A percentile compares a stretch with the other conserved stretches of the same genome.
Conservation (phyloP, 2,113 vertebrate genomes). For the Pluvianellus socialis region DNA sequence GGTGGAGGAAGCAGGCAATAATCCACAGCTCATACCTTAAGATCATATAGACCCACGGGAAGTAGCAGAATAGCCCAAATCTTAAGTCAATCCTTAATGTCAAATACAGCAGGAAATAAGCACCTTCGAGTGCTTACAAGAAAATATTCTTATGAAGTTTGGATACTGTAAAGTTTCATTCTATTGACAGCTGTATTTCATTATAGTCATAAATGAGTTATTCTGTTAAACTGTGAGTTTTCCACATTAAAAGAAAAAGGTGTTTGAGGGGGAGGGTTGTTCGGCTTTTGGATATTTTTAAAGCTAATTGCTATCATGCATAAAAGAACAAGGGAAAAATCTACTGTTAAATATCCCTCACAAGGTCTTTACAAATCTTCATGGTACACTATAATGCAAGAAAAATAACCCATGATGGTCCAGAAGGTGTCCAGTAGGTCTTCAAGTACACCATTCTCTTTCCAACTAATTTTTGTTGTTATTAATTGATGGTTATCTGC, state of each 20-base stretch:
- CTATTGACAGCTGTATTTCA: neutral
- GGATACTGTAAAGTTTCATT: too few relatives aligned
- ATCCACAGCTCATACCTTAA: neutral
- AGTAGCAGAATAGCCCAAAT: neutral
- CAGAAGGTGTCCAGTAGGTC: neutral
- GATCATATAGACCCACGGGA: neutral
- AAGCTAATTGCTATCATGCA: neutral
- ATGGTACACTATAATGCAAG: neutral
- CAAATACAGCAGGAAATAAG: neutral
- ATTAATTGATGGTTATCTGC: neutral
- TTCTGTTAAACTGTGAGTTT: neutral
- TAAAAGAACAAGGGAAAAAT: neutral
- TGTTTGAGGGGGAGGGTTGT: neutral
- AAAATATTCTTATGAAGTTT: neutral
- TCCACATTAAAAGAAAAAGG: neutral
- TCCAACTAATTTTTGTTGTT: neutral
- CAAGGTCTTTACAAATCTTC: neutral
- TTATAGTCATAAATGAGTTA: neutral
- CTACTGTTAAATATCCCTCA: neutral
- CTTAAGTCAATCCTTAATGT: neutral
- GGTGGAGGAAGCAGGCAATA: neutral
- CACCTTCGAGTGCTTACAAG: neutral
- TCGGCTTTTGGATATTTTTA: neutral
- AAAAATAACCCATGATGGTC: rapidly evolving
- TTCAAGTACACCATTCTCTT: neutral